Conservation (phyloP, 2,113 vertebrate genomes). For the Cyphomyrus plagiostoma region DNA sequence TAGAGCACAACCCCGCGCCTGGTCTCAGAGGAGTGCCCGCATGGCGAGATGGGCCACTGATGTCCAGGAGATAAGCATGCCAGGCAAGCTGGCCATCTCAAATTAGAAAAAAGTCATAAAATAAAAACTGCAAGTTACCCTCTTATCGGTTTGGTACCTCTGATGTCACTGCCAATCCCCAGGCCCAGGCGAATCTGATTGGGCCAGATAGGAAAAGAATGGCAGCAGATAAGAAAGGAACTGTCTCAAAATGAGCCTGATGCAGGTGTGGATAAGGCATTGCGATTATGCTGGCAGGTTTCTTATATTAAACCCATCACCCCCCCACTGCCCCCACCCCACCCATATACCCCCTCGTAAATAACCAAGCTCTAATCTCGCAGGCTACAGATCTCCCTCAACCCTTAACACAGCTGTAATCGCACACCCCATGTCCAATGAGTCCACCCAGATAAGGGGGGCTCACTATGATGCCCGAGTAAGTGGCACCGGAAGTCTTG, state of each 20-base stretch:
- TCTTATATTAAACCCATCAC: conserved; percentile 58
- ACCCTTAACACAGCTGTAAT: conserved; percentile 60
- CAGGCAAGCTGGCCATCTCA: conserved; percentile 56
- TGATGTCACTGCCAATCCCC: conserved; percentile 39
- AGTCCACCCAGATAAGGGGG: conserved; percentile 48
- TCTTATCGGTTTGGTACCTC: conserved; percentile 54
- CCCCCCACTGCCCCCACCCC: conserved; percentile 29
- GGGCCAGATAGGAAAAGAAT: conserved; percentile 61
- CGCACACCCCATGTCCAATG: conserved; percentile 46
- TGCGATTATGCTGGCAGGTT: conserved; percentile 58
- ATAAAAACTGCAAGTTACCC: conserved; percentile 36
- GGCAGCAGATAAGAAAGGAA: conserved; percentile 61
- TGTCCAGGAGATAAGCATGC: conserved; percentile 59
- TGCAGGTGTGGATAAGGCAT: conserved; percentile 63
- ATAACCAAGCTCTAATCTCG: conserved; percentile 59
- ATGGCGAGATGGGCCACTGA: conserved; percentile 49
- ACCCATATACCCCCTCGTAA: conserved; percentile 37
- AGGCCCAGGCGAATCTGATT: conserved; percentile 63
- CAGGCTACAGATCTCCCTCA: conserved; percentile 54
- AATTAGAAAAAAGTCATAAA: conserved; percentile 42
- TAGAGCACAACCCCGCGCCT: not conserved
- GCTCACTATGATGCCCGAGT: conserved; percentile 35
- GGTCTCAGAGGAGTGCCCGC: conserved; percentile 30
- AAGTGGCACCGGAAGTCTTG: conserved; percentile 40
- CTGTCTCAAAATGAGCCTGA: conserved; percentile 60